A percentile compares a stretch with the other conserved stretches of the same genome.
Evolutionary conservation across 1,140 invertebrate genomes (phyloP).

Genomic region (Calliopsis andreniformis): DNA sequence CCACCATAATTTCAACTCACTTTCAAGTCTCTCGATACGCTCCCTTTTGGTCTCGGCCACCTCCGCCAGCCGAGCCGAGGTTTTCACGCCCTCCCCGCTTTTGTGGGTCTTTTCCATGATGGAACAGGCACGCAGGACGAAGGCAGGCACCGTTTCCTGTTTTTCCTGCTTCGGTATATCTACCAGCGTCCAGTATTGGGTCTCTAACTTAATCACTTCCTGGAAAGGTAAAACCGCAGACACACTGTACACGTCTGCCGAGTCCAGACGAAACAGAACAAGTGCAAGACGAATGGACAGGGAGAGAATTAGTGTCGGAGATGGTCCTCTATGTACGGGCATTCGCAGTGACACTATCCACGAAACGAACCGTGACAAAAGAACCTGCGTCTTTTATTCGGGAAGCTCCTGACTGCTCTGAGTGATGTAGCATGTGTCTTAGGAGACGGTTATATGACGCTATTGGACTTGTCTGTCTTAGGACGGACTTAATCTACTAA

Average conservation of each 20-base stretch:
- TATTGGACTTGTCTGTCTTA: background rate
- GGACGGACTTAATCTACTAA: background rate
- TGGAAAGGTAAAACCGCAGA: slow-evolving; percentile 76
- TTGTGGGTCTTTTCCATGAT: slow-evolving; percentile 96
- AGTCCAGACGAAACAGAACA: background rate
- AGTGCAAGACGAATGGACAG: background rate
- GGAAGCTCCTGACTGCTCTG: background rate
- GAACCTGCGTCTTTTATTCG: background rate
- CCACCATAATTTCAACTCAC: slow-evolving; percentile 83
- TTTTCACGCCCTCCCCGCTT: slow-evolving; percentile 93
- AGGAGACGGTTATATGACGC: background rate
- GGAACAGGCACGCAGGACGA: slow-evolving; percentile 93
- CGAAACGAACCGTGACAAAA: slow-evolving; percentile 9
- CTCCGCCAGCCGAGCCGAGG: slow-evolving; percentile 90
- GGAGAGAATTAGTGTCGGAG: background rate
- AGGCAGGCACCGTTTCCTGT: slow-evolving; percentile 94
- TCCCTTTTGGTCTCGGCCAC: slow-evolving; percentile 91
- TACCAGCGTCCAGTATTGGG: slow-evolving; percentile 95
- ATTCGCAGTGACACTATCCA: background rate
- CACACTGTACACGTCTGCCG: background rate
- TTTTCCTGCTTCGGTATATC: slow-evolving; percentile 95
- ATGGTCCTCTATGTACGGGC: slow-evolving; percentile 1
- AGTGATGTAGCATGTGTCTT: background rate
- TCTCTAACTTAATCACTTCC: slow-evolving; percentile 95
- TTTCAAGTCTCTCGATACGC: slow-evolving; percentile 91